Evolutionary conservation across 2,797 vertebrate genomes (phyloP).

Genomic region (Caiman crocodilus): DNA sequence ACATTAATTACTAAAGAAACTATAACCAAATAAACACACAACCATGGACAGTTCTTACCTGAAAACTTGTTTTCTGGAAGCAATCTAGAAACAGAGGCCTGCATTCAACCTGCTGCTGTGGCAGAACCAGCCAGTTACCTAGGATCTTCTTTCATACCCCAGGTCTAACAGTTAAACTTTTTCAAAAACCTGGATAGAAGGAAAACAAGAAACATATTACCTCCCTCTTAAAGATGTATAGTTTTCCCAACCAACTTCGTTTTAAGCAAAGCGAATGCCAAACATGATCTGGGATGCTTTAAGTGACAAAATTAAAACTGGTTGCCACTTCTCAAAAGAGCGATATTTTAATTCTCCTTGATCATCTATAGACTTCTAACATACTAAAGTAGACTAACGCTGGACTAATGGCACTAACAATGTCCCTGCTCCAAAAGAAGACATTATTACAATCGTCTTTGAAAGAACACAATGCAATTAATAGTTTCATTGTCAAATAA

Average conservation of each 20-base stretch:
- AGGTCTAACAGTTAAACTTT: constrained; percentile 57
- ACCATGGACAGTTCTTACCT: constrained; percentile 70
- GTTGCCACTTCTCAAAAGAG: background rate
- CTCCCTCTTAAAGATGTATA: background rate
- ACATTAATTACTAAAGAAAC: background rate
- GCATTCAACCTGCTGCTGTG: constrained; percentile 27
- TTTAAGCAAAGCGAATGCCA: background rate
- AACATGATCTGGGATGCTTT: background rate
- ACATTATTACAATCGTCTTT: background rate
- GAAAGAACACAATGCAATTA: background rate
- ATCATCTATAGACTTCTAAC: background rate
- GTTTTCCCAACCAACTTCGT: background rate
- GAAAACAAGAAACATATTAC: constrained; percentile 34
- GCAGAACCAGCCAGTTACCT: constrained; percentile 66
- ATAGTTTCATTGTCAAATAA: background rate
- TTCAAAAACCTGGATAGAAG: constrained; percentile 65
- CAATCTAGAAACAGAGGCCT: constrained; percentile 38
- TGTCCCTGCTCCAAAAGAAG: background rate
- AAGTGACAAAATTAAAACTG: background rate
- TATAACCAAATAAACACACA: background rate
- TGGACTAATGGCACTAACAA: background rate
- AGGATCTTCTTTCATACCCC: constrained; percentile 78
- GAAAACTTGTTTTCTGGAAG: constrained; percentile 59
- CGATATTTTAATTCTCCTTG: background rate
- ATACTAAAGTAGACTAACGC: background rate